Percentiles rank a stretch among this genome's conserved stretches.
These are phyloP conservation scores for Polymixis flavicincta DNA, from an alignment of 2,888 invertebrate genomes.

Conservation along the genomic window DNA sequence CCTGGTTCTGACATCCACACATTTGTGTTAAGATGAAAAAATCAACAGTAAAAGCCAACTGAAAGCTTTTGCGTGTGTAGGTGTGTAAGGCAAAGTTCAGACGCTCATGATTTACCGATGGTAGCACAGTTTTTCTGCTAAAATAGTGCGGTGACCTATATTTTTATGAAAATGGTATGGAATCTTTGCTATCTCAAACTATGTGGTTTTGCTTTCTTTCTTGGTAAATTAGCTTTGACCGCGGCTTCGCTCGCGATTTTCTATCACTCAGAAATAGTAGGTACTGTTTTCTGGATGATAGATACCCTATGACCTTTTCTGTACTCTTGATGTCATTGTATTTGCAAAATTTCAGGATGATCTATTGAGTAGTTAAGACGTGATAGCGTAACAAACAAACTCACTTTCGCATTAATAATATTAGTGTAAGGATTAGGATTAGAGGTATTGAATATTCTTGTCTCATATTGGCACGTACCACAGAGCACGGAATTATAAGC, in stretches of 20 bases:
- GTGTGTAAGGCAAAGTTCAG: slow-evolving; percentile 2
- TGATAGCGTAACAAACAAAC: too few species aligned
- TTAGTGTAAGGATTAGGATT: not conserved
- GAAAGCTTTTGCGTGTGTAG: slow-evolving; percentile 35
- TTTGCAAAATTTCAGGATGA: too few species aligned
- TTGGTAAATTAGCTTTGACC: too few species aligned
- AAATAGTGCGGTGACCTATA: not conserved
- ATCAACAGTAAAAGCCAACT: slow-evolving; percentile 1
- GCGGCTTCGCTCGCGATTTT: not conserved
- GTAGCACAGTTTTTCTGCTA: not conserved
- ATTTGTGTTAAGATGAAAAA: slow-evolving; percentile 25
- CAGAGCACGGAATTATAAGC: not conserved
- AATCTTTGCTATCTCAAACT: not conserved
- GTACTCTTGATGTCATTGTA: too few species aligned
- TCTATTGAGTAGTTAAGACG: too few species aligned
- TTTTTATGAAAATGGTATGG: not conserved
- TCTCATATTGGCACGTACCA: not conserved
- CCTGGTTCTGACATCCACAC: slow-evolving; percentile 7
- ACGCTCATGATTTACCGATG: not conserved
- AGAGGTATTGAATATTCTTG: not conserved
- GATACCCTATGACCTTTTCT: not conserved
- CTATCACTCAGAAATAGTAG: not conserved
- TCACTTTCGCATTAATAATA: not conserved
- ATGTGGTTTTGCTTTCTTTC: not conserved
- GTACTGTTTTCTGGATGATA: not conserved